A percentile compares a stretch with the other conserved stretches of the same genome.
phyloP scores from a whole-genome alignment of 2,797 vertebrate genomes.

The Poeciliopsis gracilis region DNA sequence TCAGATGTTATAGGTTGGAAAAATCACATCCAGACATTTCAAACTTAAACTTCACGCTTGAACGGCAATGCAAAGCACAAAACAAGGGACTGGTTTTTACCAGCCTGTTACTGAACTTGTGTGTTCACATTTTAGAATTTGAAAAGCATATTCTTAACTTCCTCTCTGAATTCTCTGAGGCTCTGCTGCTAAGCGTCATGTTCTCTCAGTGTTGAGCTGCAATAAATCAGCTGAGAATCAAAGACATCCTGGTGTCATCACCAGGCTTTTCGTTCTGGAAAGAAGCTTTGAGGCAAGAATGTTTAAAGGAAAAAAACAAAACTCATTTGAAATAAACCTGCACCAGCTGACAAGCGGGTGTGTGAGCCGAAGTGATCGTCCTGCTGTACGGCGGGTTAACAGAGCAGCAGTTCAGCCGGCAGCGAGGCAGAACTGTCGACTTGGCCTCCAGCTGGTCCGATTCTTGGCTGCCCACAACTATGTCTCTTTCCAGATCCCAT shows the following conservation, averaged over 20 bases:
- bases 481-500: slow-evolving; percentile 72
- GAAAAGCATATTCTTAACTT: background rate
- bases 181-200: slow-evolving; percentile 52
- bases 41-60: no score
- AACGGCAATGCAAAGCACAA: no score
- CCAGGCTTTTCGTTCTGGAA: slow-evolving; percentile 62
- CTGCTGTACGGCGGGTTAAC: slow-evolving; percentile 41
- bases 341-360: slow-evolving; percentile 8
- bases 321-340: background rate
- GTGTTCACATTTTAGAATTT: background rate
- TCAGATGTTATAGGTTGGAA: no score
- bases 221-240: slow-evolving; percentile 45
- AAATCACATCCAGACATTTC: no score
- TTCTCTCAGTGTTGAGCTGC: slow-evolving; percentile 63
- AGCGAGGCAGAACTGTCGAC: slow-evolving; percentile 50
- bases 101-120: background rate
- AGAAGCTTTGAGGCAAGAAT: background rate
- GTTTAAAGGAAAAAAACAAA: background rate
- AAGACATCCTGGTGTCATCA: slow-evolving; percentile 55
- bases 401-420: slow-evolving; percentile 43
- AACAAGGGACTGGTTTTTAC: no score
- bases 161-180: slow-evolving; percentile 29
- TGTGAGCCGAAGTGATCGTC: slow-evolving; percentile 36
- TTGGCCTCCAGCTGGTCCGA: slow-evolving; percentile 54
- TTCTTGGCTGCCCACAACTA: slow-evolving; percentile 70